Conservation (phyloP, 1,140 invertebrate genomes). For the Campoletis sonorensis region DNA sequence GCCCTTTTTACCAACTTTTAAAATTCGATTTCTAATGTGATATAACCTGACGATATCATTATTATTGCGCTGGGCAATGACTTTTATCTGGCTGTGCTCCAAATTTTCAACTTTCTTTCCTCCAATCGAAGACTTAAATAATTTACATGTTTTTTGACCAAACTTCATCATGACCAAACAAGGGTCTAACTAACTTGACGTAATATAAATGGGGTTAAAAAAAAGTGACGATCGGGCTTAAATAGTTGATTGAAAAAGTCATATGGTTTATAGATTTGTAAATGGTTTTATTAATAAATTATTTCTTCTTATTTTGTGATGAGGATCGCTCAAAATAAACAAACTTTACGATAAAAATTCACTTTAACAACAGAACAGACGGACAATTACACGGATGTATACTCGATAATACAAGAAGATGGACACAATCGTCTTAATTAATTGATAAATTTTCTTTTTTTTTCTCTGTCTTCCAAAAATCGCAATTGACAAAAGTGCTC, state of each 20-base stretch:
- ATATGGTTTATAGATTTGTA: conserved; percentile 67
- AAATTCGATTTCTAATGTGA: too few relatives aligned
- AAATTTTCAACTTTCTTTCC: too few relatives aligned
- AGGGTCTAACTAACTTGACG: too few relatives aligned
- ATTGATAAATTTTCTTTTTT: conserved; percentile 54
- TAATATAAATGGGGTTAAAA: too few relatives aligned
- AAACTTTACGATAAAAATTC: conserved; percentile 74
- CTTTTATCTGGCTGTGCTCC: too few relatives aligned
- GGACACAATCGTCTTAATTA: conserved; percentile 67
- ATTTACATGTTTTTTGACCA: background rate
- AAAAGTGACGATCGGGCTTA: too few relatives aligned
- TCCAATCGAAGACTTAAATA: too few relatives aligned
- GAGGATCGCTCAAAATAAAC: conserved; percentile 74
- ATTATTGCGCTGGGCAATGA: too few relatives aligned
- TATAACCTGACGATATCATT: too few relatives aligned
- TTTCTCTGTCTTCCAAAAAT: conserved; percentile 67
- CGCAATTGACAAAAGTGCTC: conserved; percentile 74
- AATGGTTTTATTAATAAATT: conserved; percentile 77
- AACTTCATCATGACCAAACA: background rate
- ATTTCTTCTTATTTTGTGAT: conserved; percentile 73
- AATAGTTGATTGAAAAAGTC: background rate
- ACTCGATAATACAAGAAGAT: conserved; percentile 64
- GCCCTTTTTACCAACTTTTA: too few relatives aligned
- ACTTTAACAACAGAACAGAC: conserved; percentile 72
- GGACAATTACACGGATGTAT: conserved; percentile 69